Evolutionary conservation across 53 echinoderm and acorn worm genomes (phyloP), one percentile per base, ranked within the genome.

Genomic region (Holothuria scabra): DNA sequence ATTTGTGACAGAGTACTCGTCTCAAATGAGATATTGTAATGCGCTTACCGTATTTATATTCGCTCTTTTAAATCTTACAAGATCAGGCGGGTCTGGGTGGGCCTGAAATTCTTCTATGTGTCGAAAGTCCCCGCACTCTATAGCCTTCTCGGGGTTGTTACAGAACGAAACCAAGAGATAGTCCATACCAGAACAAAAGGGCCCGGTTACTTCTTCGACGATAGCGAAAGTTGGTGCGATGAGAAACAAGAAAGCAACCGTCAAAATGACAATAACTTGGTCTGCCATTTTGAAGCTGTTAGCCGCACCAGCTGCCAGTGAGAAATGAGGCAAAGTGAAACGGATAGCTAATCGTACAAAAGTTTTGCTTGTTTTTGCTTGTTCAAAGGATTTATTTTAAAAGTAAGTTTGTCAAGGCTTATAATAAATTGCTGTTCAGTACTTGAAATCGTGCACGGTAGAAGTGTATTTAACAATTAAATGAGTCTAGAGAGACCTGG

Each of bases 121-220:
- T 23, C 72, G 44, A 46, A 72, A 72, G n/a, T 48, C 72, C 23
- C 72, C 72, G 20, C 72, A 72, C 48, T 72, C 72, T n/a, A 72
- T 44, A 28, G 72, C 72, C 72, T 72, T 72, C 25, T 72, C 72
- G 2, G 72, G 72, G 48, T 44, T 72, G 34, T 44, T 44, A 72
- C 44, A 72, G 72, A 72, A 72, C 8, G 72, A 72, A 48, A 72
- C 44, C 24, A 72, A 41, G 44, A 69, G 69, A 35, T 69, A 69
- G 22, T 69, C 69, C 69, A 69, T 69, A 34, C 37, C 69, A 16
- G 37, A 22, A 23, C 69, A 69, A 41, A 69, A 69, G 19, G 69
- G 69, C 22, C 69, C 69, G 19, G 72, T 72, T 11, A 72, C 28
- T 44, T 72, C 72, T 14, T 72, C 72, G 12, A 72, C 72, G 3